A percentile compares a stretch with the other conserved stretches of the same genome.
phyloP scores from a whole-genome alignment of 2,113 vertebrate species.

The Meriones unguiculatus region DNA sequence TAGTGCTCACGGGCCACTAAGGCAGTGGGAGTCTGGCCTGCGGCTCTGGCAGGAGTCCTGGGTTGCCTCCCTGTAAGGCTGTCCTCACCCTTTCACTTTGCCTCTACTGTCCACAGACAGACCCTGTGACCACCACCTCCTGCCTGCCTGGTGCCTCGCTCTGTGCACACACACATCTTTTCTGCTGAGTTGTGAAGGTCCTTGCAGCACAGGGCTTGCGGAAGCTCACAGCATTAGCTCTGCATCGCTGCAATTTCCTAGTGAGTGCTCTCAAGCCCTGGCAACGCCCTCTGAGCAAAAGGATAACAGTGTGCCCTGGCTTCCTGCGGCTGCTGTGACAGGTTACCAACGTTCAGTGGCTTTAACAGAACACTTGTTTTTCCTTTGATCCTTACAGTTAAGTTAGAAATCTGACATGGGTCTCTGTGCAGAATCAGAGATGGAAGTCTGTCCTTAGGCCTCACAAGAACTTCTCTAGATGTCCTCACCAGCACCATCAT shows the following conservation, averaged over 20 bases:
- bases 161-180: neutral
- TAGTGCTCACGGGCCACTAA: fast-evolving
- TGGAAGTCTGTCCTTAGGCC: slow-evolving; percentile 13
- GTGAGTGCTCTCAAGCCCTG: neutral
- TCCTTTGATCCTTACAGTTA: neutral
- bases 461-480: neutral
- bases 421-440: neutral
- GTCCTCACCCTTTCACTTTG: neutral
- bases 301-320: no score
- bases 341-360: neutral
- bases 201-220: neutral
- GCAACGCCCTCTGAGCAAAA: neutral
- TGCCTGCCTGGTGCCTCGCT: neutral
- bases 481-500: slow-evolving; percentile 13
- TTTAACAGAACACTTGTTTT: neutral
- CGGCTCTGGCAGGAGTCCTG: neutral
- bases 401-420: neutral
- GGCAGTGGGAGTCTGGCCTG: neutral
- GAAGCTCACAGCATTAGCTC: neutral
- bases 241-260: fast-evolving
- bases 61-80: neutral
- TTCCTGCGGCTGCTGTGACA: neutral
- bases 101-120: neutral
- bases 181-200: neutral
- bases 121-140: no score